A percentile compares a stretch with the other conserved stretches of the same genome.
Evolutionary conservation across 1,140 invertebrate genomes (phyloP).

Genomic region (Phocides pigmalion): DNA sequence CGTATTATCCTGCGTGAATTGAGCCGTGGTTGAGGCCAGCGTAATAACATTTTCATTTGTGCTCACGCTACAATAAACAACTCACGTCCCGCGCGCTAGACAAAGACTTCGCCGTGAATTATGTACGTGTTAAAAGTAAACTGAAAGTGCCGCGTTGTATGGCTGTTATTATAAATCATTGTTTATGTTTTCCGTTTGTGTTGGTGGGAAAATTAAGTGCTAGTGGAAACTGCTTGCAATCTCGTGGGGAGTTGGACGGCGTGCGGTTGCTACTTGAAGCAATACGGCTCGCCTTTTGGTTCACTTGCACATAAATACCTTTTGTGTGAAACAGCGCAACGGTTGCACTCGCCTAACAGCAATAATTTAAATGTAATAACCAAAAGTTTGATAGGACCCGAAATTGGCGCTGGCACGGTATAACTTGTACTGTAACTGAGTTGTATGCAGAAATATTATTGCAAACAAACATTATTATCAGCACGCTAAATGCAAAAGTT

Average conservation of each 20-base stretch:
- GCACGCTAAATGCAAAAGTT: too few relatives aligned
- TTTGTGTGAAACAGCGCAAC: conserved; percentile 23
- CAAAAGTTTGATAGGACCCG: conserved; percentile 28
- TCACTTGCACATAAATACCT: conserved; percentile 24
- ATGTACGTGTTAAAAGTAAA: conserved; percentile 84
- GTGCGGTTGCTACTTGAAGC: conserved; percentile 45
- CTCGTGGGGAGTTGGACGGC: conserved; percentile 55
- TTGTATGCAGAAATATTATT: too few relatives aligned
- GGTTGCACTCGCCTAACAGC: conserved; percentile 27
- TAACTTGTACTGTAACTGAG: conserved; percentile 12
- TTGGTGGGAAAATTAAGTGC: conserved; percentile 75
- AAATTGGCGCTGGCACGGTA: conserved; percentile 13
- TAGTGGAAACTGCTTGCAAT: conserved; percentile 70
- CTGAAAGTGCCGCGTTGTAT: conserved; percentile 79
- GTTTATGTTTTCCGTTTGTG: conserved; percentile 83
- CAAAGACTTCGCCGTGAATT: conserved; percentile 82
- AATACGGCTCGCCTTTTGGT: conserved; percentile 39
- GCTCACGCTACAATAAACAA: conserved; percentile 82
- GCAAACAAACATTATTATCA: too few relatives aligned
- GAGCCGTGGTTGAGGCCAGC: conserved; percentile 60
- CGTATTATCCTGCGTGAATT: conserved; percentile 44
- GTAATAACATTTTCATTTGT: conserved; percentile 83
- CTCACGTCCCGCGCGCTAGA: conserved; percentile 80
- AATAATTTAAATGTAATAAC: conserved; percentile 34
- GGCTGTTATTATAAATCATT: conserved; percentile 83